Evolutionary conservation across 2,113 vertebrate genomes (phyloP).

Genomic region (Cardinalis cardinalis): DNA sequence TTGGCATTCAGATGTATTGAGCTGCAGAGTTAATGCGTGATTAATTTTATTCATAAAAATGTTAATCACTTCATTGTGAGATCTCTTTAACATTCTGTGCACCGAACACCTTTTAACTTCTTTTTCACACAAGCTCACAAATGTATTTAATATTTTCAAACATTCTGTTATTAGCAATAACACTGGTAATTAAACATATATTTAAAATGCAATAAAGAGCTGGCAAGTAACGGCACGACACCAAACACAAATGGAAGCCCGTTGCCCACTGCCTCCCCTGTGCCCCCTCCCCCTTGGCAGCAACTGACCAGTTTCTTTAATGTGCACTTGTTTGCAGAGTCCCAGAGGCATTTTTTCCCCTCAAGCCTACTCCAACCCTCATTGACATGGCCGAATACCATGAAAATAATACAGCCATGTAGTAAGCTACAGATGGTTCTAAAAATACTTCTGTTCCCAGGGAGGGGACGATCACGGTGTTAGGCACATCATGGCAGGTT

Average conservation of each 20-base stretch:
- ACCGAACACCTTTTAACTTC: constrained; percentile 71
- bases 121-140: constrained; percentile 63
- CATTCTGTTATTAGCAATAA: constrained; percentile 50
- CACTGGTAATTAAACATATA: constrained; percentile 68
- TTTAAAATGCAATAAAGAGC: constrained; percentile 56
- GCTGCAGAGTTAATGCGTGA: constrained; percentile 76
- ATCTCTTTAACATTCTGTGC: constrained; percentile 76
- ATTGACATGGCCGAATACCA: background rate
- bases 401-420: background rate
- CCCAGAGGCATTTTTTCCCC: background rate
- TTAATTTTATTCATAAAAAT: constrained; percentile 88
- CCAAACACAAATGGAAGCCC: background rate
- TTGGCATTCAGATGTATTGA: constrained; percentile 74
- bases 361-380: background rate
- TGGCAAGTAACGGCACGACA: background rate
- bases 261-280: background rate
- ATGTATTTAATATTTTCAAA: constrained; percentile 74
- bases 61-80: constrained; percentile 83
- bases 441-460: background rate
- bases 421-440: background rate
- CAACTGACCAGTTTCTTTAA: constrained; percentile 23
- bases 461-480: background rate
- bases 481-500: constrained; percentile 30
- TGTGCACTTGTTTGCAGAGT: constrained; percentile 4
- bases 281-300: background rate